A percentile compares a stretch with the other conserved stretches of the same genome.
phyloP scores from a whole-genome alignment of 2,797 vertebrate species.

The Myiotriccus ornatus region DNA sequence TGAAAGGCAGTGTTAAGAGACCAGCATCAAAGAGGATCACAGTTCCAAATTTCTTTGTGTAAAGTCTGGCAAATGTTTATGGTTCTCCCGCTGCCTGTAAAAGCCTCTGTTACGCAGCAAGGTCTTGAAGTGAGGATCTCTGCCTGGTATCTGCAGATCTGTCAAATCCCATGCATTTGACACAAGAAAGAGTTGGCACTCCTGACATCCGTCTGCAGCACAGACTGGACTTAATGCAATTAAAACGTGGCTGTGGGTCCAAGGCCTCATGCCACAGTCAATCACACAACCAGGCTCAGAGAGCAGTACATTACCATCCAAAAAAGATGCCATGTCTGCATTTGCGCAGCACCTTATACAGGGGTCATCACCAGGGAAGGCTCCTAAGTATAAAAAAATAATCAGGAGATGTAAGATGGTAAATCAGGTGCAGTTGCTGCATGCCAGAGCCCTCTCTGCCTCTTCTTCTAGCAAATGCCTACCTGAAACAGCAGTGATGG shows the following conservation, averaged over 20 bases:
- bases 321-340: not conserved
- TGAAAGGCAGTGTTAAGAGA: not conserved
- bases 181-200: not conserved
- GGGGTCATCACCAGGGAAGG: not conserved
- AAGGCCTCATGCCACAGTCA: not conserved
- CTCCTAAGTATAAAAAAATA: not conserved
- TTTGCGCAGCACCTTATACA: not conserved
- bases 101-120: not conserved
- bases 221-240: not conserved
- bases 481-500: not conserved
- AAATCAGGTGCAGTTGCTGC: not conserved
- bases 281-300: not conserved
- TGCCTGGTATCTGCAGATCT: not conserved
- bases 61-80: not conserved
- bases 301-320: accelerated
- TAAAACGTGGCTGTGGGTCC: not conserved
- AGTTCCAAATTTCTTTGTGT: not conserved
- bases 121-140: not conserved
- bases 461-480: not conserved
- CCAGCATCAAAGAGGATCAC: not conserved
- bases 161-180: not conserved
- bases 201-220: not conserved
- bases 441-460: accelerated
- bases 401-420: not conserved
- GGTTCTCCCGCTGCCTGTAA: not conserved